Evolutionary conservation across 1,140 invertebrate species (phyloP), one percentile per base, ranked within the genome.

Genomic region (Penaeus vannamei): DNA sequence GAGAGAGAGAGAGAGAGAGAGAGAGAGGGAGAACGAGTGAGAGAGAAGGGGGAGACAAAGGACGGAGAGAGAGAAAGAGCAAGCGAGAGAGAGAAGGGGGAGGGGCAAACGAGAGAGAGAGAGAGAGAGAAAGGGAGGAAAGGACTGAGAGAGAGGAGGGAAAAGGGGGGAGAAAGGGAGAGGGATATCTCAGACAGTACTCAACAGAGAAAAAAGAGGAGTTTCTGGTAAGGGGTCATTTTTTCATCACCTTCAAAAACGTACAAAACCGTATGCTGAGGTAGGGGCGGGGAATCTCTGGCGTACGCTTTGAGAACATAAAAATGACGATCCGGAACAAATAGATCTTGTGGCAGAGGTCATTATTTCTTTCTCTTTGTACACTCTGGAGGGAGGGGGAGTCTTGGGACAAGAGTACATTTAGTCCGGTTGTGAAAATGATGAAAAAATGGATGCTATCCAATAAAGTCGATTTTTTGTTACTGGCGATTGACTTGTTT

Each of bases 61-160:
- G 79, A n/a, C 1, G 46, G 20, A 12, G 17, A 36, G 36, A n/a
- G 1, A 8, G 26, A 36, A 20, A n/a, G n/a, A 79, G n/a, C 76
- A n/a, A 79, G 7, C 17, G n/a, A 79, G 10, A 80, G 36, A 53
- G 53, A 53, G 32, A 46, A 36, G 19, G 26, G 46, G 53, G 12
- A 17, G 4, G 53, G 3, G 26, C 3, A 5, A 81, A 20, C 2
- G 77, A 79, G 20, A 26, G 77, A 79, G 36, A 42, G 77, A 79
- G 81, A 83, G 59, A 60, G 53, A n/a, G 81, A 61, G 81, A 42
- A 32, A 61, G 81, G n/a, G 77, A 42, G 77, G 19, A 22, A 79
- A 7, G 29, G 77, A 32, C n/a, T 22, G 17, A 26, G 72, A 77
- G 42, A 26, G 32, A 32, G 8, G 32, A 79, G 36, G 76, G 19